Conservation (phyloP, 2,797 vertebrate genomes). For the Darevskia nairensis region DNA sequence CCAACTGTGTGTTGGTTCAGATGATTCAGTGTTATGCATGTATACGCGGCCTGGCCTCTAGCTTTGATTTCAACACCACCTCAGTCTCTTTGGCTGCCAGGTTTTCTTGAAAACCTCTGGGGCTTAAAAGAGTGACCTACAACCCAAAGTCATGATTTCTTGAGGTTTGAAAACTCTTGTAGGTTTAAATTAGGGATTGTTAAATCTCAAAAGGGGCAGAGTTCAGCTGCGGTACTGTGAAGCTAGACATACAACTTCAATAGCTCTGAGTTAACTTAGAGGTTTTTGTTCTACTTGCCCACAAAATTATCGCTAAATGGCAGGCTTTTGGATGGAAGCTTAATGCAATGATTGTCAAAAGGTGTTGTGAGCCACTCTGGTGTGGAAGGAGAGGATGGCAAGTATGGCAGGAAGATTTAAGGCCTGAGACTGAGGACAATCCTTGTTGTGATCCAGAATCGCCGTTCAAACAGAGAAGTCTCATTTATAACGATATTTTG, state of each 20-base stretch:
- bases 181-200: constrained; percentile 16
- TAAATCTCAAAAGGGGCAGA: constrained; percentile 18
- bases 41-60: not conserved
- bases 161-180: not conserved
- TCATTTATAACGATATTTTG: no score
- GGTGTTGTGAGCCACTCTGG: no score
- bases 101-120: constrained; percentile 6
- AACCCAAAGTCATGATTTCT: not conserved
- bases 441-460: no score
- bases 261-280: not conserved
- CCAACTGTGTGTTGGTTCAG: not conserved
- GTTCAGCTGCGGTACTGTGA: constrained; percentile 4
- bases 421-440: no score
- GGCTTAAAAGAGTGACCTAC: constrained; percentile 1
- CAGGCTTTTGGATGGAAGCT: not conserved
- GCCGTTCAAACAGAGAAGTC: no score
- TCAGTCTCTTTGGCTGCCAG: not conserved
- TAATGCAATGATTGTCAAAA: no score
- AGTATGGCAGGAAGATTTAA: no score
- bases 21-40: not conserved
- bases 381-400: no score
- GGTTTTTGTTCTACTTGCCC: constrained; percentile 36
- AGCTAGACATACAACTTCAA: not conserved
- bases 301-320: not conserved
- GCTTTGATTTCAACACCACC: not conserved